Evolutionary conservation across 2,888 invertebrate genomes (phyloP), one percentile per base, ranked within the genome.

Genomic region (Xestia ashworthii): DNA sequence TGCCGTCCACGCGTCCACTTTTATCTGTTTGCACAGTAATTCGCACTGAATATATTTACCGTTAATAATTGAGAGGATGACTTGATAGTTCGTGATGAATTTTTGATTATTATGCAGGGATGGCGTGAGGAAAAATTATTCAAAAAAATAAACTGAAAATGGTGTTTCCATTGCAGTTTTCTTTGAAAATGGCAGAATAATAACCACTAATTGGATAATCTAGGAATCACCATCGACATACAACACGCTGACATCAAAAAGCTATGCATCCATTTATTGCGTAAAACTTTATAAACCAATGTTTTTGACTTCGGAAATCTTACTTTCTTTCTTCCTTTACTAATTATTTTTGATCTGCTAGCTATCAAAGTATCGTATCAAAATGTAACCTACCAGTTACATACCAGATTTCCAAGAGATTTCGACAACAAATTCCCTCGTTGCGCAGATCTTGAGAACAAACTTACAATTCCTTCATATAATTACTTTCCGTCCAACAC

Each of bases 11-110:
- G 92, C 86, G 92, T 50, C 86, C 19, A 16, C 76, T 82, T 84
- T 87, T 93, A 93, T 93, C 92, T 93, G 88, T 93, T 91, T 91
- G 90, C 91, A 84, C 93, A 93, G 93, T 87, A 92, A 91, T 93
- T 92, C 89, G 87, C 93, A 90, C 91, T 81, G 87, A 89, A 88
- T 88, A 85, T 66, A 80, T 86, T 83, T 70, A 76, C 75, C 70
- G 22, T 85, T 32, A 72, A 74, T 84, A 84, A 83, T 86, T 72
- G 71, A 86, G 67, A 74, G 76, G 74, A 83, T 83, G 80, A 78
- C 74, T 78, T 71, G 86, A 60, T 55, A 68, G 16, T 78, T 83
- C 53, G 50, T 60, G 22, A n/a, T 74, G 62, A 68, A 71, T 77
- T 25, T 68, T 76, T 68, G 8, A 81, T 67, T 12, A 64, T 38